phyloP scores from a whole-genome alignment of 2,113 vertebrate genomes.

The Pitta sordida region DNA sequence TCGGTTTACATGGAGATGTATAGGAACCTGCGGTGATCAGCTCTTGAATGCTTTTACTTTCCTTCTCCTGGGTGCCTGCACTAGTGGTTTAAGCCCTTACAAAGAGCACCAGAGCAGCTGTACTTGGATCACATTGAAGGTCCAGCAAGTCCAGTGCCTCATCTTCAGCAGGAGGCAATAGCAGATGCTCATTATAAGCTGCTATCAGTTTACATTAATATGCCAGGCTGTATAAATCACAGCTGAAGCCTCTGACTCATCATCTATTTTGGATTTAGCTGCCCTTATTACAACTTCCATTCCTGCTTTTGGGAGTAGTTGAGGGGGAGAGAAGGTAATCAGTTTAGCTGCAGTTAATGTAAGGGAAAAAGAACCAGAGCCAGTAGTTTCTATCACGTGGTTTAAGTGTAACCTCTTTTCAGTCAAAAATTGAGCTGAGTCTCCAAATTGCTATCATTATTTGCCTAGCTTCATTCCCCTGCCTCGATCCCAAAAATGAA shows the following conservation, averaged over 20 bases:
- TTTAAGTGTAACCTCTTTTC: neutral
- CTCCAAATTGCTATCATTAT: neutral
- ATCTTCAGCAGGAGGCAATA: constrained; percentile 23
- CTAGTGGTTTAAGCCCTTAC: neutral
- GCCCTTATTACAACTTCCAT: neutral
- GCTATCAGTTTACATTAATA: constrained; percentile 57
- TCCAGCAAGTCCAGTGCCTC: neutral
- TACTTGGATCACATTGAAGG: constrained; percentile 21
- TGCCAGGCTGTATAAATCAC: constrained; percentile 58
- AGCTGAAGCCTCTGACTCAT: constrained; percentile 55
- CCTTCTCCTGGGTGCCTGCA: neutral
- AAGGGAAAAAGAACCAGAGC: neutral
- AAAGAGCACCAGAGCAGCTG: neutral
- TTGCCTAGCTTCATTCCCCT: neutral
- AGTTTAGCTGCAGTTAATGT: neutral
- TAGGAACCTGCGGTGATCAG: neutral
- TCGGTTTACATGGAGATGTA: neutral
- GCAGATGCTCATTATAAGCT: constrained; percentile 55
- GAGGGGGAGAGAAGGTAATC: neutral
- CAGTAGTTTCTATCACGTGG: neutral
- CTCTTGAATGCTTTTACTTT: neutral
- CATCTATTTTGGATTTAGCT: constrained; percentile 1
- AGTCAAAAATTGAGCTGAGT: neutral
- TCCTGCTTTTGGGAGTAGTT: neutral
- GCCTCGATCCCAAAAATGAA: neutral